Conservation (phyloP, 2,888 invertebrate genomes). For the Ditula angustiorana region DNA sequence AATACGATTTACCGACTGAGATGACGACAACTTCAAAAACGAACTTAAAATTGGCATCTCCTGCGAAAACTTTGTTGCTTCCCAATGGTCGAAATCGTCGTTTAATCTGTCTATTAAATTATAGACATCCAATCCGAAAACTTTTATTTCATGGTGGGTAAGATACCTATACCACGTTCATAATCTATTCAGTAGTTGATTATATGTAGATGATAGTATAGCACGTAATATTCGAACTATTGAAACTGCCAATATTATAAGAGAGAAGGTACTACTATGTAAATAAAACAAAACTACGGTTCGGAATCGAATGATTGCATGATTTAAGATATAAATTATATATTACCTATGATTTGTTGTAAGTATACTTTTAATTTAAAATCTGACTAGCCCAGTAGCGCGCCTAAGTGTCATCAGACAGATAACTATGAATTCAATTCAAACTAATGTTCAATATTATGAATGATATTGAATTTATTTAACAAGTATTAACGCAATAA, state of each 20-base stretch:
- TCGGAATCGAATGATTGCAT: conserved; percentile 11
- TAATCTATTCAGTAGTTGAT: conserved; percentile 46
- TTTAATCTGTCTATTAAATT: background rate
- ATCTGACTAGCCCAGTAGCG: background rate
- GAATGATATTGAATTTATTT: background rate
- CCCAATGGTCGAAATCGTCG: no score
- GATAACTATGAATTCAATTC: no score
- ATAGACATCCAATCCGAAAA: no score
- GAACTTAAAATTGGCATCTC: no score
- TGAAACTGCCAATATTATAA: conserved; percentile 63
- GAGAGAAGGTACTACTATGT: conserved; percentile 32
- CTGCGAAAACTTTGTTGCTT: no score
- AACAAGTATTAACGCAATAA: conserved; percentile 6
- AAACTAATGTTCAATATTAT: background rate
- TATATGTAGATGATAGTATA: conserved; percentile 55
- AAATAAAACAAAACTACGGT: conserved; percentile 13
- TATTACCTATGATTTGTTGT: background rate
- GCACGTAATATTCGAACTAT: conserved; percentile 46
- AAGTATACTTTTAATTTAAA: background rate
- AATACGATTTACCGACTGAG: no score
- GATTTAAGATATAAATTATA: conserved; percentile 1
- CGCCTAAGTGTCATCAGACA: background rate
- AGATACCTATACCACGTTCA: background rate
- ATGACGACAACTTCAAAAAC: no score
- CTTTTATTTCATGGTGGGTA: no score